Percentiles rank a stretch among this genome's conserved stretches.
Conservation (phyloP, 2,797 vertebrate species). For the Xiphophorus birchmanni region DNA sequence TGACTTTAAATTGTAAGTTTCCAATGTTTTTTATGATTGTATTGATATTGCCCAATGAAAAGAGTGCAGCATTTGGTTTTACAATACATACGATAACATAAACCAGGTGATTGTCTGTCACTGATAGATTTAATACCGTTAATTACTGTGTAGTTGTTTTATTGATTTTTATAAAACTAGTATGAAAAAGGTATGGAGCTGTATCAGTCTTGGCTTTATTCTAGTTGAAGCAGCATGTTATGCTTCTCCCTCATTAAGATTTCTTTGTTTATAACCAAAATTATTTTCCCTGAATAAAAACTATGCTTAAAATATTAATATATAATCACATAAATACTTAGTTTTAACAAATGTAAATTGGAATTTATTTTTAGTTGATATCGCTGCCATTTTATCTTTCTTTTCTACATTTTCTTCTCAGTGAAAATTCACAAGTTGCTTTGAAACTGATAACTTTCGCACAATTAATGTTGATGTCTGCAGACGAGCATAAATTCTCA, state of each 20-base stretch:
- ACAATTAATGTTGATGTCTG: constrained; percentile 73
- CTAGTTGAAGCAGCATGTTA: background rate
- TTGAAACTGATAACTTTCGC: constrained; percentile 80
- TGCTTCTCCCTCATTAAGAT: background rate
- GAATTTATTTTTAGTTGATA: background rate
- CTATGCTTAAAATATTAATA: background rate
- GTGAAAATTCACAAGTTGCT: constrained; percentile 80
- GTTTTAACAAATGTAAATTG: background rate
- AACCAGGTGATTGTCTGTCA: background rate
- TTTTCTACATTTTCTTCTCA: constrained; percentile 53
- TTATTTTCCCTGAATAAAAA: background rate
- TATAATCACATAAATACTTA: background rate
- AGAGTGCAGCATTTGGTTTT: background rate
- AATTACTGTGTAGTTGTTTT: background rate
- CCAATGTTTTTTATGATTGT: too few relatives aligned
- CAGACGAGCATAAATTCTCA: constrained; percentile 78
- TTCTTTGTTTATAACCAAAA: background rate
- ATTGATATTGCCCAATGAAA: too few relatives aligned
- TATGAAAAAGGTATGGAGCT: background rate
- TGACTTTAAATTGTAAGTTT: too few relatives aligned
- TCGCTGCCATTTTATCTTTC: constrained; percentile 44
- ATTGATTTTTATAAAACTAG: background rate
- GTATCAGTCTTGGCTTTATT: background rate
- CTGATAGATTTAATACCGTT: background rate
- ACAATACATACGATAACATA: background rate